Evolutionary conservation across 1,140 invertebrate species (phyloP), one percentile per base, ranked within the genome.

Genomic region (Drosophila aff.): DNA sequence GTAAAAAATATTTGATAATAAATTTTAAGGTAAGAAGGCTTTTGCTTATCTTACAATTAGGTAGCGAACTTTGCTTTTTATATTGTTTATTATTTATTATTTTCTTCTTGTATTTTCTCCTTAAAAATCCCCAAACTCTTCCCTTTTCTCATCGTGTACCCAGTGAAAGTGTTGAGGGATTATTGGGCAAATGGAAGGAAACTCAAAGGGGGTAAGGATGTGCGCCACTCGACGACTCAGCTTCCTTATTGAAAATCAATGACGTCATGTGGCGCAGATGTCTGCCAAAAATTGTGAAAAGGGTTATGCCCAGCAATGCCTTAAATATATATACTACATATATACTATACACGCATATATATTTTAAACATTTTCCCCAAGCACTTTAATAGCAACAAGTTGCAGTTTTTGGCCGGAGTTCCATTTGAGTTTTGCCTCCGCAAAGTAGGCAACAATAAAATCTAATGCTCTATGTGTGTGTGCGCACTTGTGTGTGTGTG

Each of bases 391-490:
- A 47, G 46, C 59, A 64, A 57, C 65, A 62, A 69, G 59, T 73
- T 50, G 33, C 16, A 23, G 4, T 40, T 49, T 53, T 53, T 52
- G 23, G 23, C 40, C 28, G 11, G 16, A 49, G 59, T 21, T 55
- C 36, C 16, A 47, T 55, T 64, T 23, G 9, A 64, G 16, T 59
- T 64, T 41, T 28, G 31, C 28, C 49, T 28, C 8, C 28, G 18
- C 55, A 68, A 76, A 62, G 62, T 79, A 53, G 65, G 73, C 75
- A 76, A 69, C 74, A 78, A 85, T 85, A 75, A 85, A 79, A 84
- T 66, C 38, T 55, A 65, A 78, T 81, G 64, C 68, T 53, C 7
- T 36, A 31, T 59, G 53, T 23, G 1, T 21, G n/a, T 15, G 41
- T 46, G 38, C 33, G 9, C 9, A 11, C 9, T 33, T 31, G 10